These are phyloP conservation scores for Magallana nippona DNA, from an alignment of 2,888 invertebrate genomes.

Conservation along the genomic window DNA sequence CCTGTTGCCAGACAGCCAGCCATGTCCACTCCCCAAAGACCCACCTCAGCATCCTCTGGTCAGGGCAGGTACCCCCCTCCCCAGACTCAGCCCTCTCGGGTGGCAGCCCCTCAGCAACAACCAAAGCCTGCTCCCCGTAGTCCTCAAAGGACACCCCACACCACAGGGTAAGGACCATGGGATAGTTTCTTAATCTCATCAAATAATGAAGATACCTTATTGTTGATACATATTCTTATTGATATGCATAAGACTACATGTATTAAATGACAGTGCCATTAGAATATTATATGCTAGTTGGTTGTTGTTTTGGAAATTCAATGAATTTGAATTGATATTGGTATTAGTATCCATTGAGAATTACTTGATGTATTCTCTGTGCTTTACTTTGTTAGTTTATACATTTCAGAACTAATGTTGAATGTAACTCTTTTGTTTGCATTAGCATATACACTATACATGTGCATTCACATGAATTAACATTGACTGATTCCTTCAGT, in stretches of 20 bases:
- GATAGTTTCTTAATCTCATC: neutral
- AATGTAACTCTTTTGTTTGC: too few relatives aligned
- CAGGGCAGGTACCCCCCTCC: constrained; percentile 30
- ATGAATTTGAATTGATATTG: too few relatives aligned
- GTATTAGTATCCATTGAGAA: too few relatives aligned
- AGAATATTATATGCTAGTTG: too few relatives aligned
- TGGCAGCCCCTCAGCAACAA: constrained; percentile 35
- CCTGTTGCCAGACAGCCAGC: constrained; percentile 15
- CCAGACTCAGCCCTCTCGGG: constrained; percentile 42
- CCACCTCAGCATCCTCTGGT: constrained; percentile 32
- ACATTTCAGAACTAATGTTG: too few relatives aligned
- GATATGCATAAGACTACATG: too few relatives aligned
- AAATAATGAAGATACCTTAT: neutral
- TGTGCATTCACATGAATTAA: neutral
- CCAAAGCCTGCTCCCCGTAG: constrained; percentile 60
- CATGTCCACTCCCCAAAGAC: constrained; percentile 50
- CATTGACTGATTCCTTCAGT: constrained; percentile 37
- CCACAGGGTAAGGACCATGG: constrained; percentile 51
- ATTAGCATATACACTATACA: too few relatives aligned
- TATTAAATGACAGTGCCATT: too few relatives aligned
- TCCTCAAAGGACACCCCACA: constrained; percentile 59
- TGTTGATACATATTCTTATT: too few relatives aligned
- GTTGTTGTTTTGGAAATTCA: too few relatives aligned
- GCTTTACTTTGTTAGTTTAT: too few relatives aligned
- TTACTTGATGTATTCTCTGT: too few relatives aligned